These are phyloP conservation scores for Plumapathes pennacea DNA, from an alignment of 92 coral and sea anemone species.

Conservation along the genomic window DNA sequence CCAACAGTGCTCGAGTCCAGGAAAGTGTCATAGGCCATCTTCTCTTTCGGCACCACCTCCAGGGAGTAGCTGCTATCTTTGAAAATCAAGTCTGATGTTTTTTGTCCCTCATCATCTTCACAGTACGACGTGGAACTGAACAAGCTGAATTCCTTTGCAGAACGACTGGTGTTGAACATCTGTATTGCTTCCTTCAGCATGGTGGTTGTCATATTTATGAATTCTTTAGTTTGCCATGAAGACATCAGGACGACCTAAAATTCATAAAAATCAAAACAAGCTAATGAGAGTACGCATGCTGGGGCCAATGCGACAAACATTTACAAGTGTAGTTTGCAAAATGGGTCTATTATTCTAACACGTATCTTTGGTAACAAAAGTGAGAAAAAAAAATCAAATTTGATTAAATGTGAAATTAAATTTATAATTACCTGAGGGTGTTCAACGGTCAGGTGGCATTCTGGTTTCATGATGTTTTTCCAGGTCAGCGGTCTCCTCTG, in stretches of 20 bases:
- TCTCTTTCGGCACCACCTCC: slow-evolving; percentile 1
- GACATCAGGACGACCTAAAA: no score
- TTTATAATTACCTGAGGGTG: slow-evolving; percentile 47
- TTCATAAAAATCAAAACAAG: no score
- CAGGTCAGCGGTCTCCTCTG: slow-evolving; percentile 1
- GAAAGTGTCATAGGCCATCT: slow-evolving; percentile 10
- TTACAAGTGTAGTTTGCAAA: no score
- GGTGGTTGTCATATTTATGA: no score
- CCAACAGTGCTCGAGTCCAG: slow-evolving; percentile 2
- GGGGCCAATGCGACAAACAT: neutral
- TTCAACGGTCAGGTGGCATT: slow-evolving; percentile 37
- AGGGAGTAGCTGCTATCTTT: slow-evolving; percentile 24
- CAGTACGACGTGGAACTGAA: slow-evolving; percentile 52
- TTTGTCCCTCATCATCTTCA: slow-evolving; percentile 6
- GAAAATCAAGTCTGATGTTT: slow-evolving; percentile 38
- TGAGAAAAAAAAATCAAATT: no score
- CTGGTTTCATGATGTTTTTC: slow-evolving; percentile 1
- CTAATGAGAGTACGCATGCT: neutral
- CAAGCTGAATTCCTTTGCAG: slow-evolving; percentile 19
- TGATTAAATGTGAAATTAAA: no score
- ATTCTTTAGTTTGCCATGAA: no score
- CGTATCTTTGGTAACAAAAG: no score
- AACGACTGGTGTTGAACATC: neutral
- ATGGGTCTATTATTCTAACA: no score
- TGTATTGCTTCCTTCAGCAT: no score